Evolutionary conservation across 2,888 invertebrate species (phyloP), one percentile per base, ranked within the genome.

Genomic region (Drosophila merina): DNA sequence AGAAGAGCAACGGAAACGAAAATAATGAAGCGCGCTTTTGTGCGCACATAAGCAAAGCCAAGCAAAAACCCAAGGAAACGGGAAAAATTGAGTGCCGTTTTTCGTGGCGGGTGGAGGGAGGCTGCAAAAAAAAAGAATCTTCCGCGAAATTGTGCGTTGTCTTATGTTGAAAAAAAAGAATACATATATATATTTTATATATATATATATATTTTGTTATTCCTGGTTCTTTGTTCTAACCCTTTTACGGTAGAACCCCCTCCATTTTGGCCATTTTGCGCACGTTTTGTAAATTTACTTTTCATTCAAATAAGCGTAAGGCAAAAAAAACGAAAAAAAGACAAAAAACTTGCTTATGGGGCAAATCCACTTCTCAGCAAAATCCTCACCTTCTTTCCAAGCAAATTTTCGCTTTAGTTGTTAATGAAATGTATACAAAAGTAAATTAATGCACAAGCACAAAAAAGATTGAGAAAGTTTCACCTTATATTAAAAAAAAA

Each of bases 201-300:
- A n/a, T 14, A 14, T 14, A 48, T 58, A 38, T 58, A 47, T 59
- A 47, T 59, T 38, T 36, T 48, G 68, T 66, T 56, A 40, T 51
- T 56, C 12, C 9, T 45, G 45, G 20, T 52, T 58, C 60, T 59
- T 74, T 73, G 55, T 66, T 66, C 48, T 57, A 56, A 57, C 59
- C 67, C 58, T 58, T 73, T 72, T 54, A 14, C 14, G 14, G 14
- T 14, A 14, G 14, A 14, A 14, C 25, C 14, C 47, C 40, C 28
- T 49, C 42, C 42, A 20, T 54, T 52, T 25, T 52, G 47, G 31
- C 57, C 50, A 63, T 63, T 62, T 62, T 62, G 64, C 54, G 73
- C 77, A 80, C 80, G 74, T 80, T 80, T 74, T 84, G 77, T 76
- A 72, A 77, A 83, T 80, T 80, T 83, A 66, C 80, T 77, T 80